Conservation (phyloP, 2,888 invertebrate species). For the Protophormia terraenovae region DNA sequence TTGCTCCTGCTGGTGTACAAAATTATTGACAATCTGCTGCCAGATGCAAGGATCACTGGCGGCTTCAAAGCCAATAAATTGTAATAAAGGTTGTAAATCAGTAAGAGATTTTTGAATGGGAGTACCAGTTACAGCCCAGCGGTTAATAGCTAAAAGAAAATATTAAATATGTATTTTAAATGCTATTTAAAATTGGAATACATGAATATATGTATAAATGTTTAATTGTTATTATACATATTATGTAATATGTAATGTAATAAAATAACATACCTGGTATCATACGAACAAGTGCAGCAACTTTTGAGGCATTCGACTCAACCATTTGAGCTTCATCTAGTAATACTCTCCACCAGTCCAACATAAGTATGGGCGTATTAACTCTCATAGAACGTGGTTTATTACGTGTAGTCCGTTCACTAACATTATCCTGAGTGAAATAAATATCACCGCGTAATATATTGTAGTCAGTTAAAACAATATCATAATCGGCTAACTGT, state of each 20-base stretch:
- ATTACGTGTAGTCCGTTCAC: slow-evolving; percentile 81
- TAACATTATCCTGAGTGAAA: slow-evolving; percentile 82
- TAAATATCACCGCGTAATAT: slow-evolving; percentile 85
- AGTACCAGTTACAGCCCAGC: slow-evolving; percentile 90
- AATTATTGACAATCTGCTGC: slow-evolving; percentile 73
- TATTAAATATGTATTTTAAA: no score
- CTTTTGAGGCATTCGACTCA: slow-evolving; percentile 83
- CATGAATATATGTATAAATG: no score
- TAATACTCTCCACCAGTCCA: slow-evolving; percentile 90
- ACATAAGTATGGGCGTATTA: slow-evolving; percentile 85
- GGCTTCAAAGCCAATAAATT: slow-evolving; percentile 80
- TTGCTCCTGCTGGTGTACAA: slow-evolving; percentile 67
- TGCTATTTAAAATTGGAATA: no score
- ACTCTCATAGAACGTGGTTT: slow-evolving; percentile 85
- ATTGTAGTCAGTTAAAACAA: slow-evolving; percentile 88
- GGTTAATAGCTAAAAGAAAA: slow-evolving; percentile 83
- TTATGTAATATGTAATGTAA: not conserved
- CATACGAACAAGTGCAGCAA: slow-evolving; percentile 81
- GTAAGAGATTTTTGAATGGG: slow-evolving; percentile 84
- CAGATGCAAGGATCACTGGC: slow-evolving; percentile 74
- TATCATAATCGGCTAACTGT: slow-evolving; percentile 85
- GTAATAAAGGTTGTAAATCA: slow-evolving; percentile 81
- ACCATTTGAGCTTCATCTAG: slow-evolving; percentile 92
- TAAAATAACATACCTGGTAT: slow-evolving; percentile 72
- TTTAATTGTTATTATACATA: no score